phyloP scores from a whole-genome alignment of 2,797 vertebrate species.

The Bucorvus abyssinicus region DNA sequence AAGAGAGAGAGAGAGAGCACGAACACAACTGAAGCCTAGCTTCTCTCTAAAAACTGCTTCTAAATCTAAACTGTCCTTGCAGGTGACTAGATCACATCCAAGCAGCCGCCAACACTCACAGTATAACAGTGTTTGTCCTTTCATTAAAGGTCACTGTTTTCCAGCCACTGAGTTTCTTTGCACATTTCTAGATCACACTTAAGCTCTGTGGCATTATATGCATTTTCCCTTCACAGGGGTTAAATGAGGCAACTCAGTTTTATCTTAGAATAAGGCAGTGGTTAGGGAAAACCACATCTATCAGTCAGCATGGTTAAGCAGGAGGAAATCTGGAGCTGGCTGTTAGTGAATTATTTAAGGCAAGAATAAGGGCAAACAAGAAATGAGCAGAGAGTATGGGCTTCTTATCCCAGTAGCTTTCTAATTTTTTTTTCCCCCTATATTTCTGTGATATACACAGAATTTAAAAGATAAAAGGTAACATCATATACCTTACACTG shows the following conservation, averaged over 20 bases:
- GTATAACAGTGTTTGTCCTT: constrained; percentile 10
- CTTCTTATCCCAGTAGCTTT: neutral
- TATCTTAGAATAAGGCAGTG: neutral
- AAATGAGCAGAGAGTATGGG: neutral
- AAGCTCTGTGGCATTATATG: constrained; percentile 5
- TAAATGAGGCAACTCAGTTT: constrained; percentile 47
- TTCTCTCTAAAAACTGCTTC: neutral
- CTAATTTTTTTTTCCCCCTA: neutral
- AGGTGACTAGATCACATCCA: constrained; percentile 42
- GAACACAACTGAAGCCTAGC: neutral
- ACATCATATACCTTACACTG: neutral
- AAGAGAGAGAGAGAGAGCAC: neutral
- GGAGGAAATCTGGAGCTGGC: constrained; percentile 45
- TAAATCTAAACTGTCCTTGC: constrained; percentile 11
- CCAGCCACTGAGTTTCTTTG: constrained; percentile 32
- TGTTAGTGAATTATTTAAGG: constrained; percentile 57
- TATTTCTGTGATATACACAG: neutral
- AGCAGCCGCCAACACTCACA: constrained; percentile 8
- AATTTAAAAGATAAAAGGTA: neutral
- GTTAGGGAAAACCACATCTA: constrained; percentile 53
- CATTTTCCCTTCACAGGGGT: constrained; percentile 30
- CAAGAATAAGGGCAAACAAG: constrained; percentile 5
- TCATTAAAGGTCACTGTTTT: constrained; percentile 52
- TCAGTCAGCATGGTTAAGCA: constrained; percentile 40
- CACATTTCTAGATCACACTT: constrained; percentile 43